Evolutionary conservation across 2,797 vertebrate genomes (phyloP).

Genomic region (Gallinago solitaria): DNA sequence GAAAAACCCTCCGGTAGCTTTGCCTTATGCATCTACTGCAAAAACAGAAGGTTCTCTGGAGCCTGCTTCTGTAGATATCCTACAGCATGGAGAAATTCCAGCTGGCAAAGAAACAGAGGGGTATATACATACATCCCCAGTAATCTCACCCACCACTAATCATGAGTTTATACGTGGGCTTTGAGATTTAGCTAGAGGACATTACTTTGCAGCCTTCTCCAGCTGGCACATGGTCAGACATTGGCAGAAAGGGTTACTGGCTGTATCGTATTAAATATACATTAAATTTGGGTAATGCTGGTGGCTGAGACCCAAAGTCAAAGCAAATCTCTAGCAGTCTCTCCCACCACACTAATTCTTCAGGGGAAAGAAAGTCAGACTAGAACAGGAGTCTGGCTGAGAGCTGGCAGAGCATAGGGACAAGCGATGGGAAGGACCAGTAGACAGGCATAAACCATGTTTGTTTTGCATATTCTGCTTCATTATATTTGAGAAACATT

Average conservation of each 20-base stretch:
- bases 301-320: conserved; percentile 5
- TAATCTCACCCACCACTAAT: conserved; percentile 29
- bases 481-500: neutral
- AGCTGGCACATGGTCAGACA: neutral
- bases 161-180: neutral
- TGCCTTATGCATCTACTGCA: neutral
- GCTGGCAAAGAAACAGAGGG: conserved; percentile 24
- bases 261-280: neutral
- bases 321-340: conserved; percentile 38
- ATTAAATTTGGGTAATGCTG: neutral
- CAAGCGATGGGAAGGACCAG: neutral
- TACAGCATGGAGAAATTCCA: conserved; percentile 36
- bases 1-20: neutral
- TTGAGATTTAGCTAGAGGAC: neutral
- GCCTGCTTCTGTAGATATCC: neutral
- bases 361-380: neutral
- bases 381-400: neutral
- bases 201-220: neutral
- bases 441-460: neutral
- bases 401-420: neutral
- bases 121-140: neutral
- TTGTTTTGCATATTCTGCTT: neutral
- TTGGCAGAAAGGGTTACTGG: neutral
- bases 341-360: neutral
- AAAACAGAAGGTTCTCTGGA: conserved; percentile 29